Percentiles rank a stretch among this genome's conserved stretches.
Evolutionary conservation across 53 echinoderm and acorn worm genomes (phyloP).

Genomic region (Pentamera pediparva): DNA sequence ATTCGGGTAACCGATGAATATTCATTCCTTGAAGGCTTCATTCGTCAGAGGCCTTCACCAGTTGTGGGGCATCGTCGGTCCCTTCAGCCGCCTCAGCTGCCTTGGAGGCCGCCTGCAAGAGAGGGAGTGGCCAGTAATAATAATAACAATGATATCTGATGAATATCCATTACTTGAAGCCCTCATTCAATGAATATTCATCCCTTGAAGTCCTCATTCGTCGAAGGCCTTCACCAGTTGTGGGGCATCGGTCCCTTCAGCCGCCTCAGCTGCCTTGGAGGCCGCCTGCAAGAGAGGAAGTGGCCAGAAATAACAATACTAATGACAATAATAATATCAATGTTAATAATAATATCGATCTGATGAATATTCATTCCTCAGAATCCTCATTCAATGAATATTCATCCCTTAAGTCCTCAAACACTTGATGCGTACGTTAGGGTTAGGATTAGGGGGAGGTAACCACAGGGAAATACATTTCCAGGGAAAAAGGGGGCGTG

Average conservation of each 20-base stretch:
- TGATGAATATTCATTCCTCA: too few species aligned
- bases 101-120: conserved; percentile 72
- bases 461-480: too few species aligned
- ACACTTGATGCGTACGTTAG: conserved; percentile 47
- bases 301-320: not conserved
- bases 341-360: too few species aligned
- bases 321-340: too few species aligned
- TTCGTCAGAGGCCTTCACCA: conserved; percentile 53
- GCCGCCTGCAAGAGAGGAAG: conserved; percentile 61
- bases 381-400: conserved; percentile 2
- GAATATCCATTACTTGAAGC: too few species aligned
- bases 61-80: conserved; percentile 54
- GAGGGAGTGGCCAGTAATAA: conserved; percentile 1
- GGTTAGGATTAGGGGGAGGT: too few species aligned
- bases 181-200: conserved; percentile 10
- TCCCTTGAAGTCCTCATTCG: not conserved
- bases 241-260: conserved; percentile 67
- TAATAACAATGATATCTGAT: too few species aligned
- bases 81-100: conserved; percentile 87
- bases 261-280: conserved; percentile 81
- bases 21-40: not conserved
- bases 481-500: too few species aligned
- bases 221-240: conserved; percentile 53
- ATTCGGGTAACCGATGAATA: too few species aligned
- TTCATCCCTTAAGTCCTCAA: not conserved